Conservation (phyloP, 2,113 vertebrate genomes). For the Tangachromis dhanisi region DNA sequence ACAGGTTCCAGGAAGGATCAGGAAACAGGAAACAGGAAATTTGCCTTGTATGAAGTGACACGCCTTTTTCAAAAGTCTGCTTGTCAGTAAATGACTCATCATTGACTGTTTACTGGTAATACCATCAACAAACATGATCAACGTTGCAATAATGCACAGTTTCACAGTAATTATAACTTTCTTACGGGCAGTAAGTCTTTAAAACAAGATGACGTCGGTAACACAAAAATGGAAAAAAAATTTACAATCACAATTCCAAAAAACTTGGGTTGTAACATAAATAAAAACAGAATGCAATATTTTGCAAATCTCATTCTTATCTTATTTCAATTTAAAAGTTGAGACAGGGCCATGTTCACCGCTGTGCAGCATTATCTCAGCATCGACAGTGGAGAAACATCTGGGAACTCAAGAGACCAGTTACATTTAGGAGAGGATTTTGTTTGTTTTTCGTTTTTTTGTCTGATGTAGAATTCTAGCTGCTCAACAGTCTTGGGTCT, state of each 20-base stretch:
- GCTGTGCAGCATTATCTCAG: background rate
- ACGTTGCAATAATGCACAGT: background rate
- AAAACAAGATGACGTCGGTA: accelerated
- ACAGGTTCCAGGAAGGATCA: background rate
- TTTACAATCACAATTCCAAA: background rate
- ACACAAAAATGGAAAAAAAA: background rate
- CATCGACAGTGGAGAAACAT: background rate
- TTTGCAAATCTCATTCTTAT: background rate
- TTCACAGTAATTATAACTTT: background rate
- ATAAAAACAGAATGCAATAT: background rate
- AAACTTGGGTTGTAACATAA: background rate
- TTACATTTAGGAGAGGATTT: background rate
- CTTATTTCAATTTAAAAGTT: background rate
- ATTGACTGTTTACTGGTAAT: background rate
- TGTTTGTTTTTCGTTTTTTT: background rate
- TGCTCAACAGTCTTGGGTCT: background rate
- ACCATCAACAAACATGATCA: background rate
- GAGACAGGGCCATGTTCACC: background rate
- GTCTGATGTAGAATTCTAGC: background rate
- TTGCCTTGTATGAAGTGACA: background rate
- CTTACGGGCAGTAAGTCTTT: background rate
- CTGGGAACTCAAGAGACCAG: background rate
- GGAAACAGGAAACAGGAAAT: background rate
- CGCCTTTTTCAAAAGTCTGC: background rate
- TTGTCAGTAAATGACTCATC: background rate